phyloP scores from a whole-genome alignment of 1,140 invertebrate genomes.

The Heliothis virescens region DNA sequence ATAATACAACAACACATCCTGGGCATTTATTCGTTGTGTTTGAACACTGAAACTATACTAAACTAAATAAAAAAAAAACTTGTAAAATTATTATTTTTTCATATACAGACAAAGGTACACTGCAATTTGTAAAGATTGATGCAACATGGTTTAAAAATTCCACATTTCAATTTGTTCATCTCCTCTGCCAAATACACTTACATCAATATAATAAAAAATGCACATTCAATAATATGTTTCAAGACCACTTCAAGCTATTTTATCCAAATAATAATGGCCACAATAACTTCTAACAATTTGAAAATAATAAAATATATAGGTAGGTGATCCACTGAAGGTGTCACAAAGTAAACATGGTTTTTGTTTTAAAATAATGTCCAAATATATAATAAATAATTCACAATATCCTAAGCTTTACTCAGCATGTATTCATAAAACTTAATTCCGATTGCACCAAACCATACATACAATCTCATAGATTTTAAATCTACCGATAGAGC shows the following conservation, averaged over 20 bases:
- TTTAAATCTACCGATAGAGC: constrained; percentile 57
- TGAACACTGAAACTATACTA: constrained; percentile 68
- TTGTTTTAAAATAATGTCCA: constrained; percentile 44
- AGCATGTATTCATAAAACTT: constrained; percentile 52
- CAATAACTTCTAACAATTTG: constrained; percentile 53
- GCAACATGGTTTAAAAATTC: constrained; percentile 22
- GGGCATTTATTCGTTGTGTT: constrained; percentile 71
- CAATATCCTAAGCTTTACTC: constrained; percentile 38
- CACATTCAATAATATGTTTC: constrained; percentile 22
- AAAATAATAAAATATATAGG: constrained; percentile 49
- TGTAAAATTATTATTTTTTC: constrained; percentile 43
- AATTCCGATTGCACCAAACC: constrained; percentile 72
- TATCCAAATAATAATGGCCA: constrained; percentile 65
- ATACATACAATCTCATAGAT: constrained; percentile 70
- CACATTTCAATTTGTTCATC: constrained; percentile 51
- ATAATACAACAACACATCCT: constrained; percentile 74
- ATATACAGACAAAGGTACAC: constrained; percentile 47
- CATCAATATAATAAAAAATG: constrained; percentile 42
- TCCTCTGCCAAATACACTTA: constrained; percentile 63
- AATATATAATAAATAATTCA: constrained; percentile 46
- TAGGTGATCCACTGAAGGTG: constrained; percentile 43
- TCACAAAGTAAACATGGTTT: constrained; percentile 41
- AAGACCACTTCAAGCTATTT: constrained; percentile 38
- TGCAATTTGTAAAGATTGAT: constrained; percentile 42
- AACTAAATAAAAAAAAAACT: constrained; percentile 53